Conservation (phyloP, 2,888 invertebrate genomes). For the Pyrgus malvae region DNA sequence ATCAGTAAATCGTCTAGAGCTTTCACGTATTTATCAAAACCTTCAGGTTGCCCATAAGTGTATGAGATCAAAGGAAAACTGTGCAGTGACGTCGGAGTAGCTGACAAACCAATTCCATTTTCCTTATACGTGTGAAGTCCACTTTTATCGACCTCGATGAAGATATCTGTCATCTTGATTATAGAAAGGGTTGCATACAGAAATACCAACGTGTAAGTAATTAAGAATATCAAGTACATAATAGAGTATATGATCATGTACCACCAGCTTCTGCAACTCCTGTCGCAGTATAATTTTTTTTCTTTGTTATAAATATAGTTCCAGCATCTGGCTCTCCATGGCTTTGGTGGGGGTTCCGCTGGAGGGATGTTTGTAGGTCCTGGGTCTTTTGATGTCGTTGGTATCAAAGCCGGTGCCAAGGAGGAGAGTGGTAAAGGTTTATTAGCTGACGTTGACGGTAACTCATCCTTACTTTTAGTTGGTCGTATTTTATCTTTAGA, state of each 20-base stretch:
- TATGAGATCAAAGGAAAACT: constrained; percentile 62
- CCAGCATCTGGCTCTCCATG: constrained; percentile 37
- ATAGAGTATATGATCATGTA: constrained; percentile 51
- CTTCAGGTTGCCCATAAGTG: constrained; percentile 38
- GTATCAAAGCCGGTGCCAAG: neutral
- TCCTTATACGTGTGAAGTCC: constrained; percentile 46
- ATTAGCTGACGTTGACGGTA: constrained; percentile 5
- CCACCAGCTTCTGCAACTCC: constrained; percentile 58
- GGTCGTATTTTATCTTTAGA: constrained; percentile 1
- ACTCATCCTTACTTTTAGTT: neutral
- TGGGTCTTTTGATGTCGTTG: constrained; percentile 32
- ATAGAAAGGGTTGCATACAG: constrained; percentile 50
- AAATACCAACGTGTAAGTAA: constrained; percentile 53
- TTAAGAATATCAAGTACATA: constrained; percentile 59
- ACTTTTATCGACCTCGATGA: constrained; percentile 37
- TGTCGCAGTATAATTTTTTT: constrained; percentile 46
- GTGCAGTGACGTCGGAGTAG: constrained; percentile 53
- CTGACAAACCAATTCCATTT: constrained; percentile 60
- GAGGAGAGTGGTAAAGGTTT: neutral
- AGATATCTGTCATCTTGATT: constrained; percentile 44
- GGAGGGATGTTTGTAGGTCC: neutral
- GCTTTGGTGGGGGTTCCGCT: constrained; percentile 9
- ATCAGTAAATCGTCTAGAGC: constrained; percentile 52
- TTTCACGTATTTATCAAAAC: constrained; percentile 56
- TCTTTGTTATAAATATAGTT: constrained; percentile 50